Evolutionary conservation across 2,888 invertebrate genomes (phyloP).

Genomic region (Linyphia triangularis): DNA sequence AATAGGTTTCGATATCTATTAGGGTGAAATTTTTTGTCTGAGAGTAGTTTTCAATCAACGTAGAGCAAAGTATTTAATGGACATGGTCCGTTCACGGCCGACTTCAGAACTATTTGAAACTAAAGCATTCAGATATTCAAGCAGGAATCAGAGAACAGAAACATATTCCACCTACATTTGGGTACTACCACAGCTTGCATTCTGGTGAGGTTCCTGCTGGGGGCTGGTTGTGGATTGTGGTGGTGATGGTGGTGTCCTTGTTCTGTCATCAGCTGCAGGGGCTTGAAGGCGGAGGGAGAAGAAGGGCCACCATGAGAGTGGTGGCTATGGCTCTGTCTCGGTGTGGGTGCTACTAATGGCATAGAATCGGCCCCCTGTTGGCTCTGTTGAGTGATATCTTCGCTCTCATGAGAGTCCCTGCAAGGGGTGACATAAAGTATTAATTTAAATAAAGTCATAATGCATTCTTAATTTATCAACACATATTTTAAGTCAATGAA

Average conservation of each 20-base stretch:
- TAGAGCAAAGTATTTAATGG: too few species aligned
- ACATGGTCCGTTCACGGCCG: too few species aligned
- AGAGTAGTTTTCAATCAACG: too few species aligned
- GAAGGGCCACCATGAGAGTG: not conserved
- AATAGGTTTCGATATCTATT: too few species aligned
- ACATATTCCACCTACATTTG: conserved; percentile 62
- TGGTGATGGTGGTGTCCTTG: conserved; percentile 5
- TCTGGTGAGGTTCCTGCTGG: not conserved
- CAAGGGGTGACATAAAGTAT: not conserved
- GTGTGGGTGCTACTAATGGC: not conserved
- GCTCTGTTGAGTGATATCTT: conserved; percentile 33
- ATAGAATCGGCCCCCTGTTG: conserved; percentile 34
- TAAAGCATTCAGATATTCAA: too few species aligned
- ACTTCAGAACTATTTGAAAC: too few species aligned
- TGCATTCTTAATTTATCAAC: too few species aligned
- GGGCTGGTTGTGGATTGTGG: not conserved
- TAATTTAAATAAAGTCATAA: not conserved
- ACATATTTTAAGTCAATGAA: too few species aligned
- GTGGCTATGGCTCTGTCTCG: not conserved
- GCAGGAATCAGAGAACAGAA: too few species aligned
- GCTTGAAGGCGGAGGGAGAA: not conserved
- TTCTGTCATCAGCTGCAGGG: not conserved
- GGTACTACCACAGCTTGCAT: conserved; percentile 29
- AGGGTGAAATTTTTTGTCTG: too few species aligned
- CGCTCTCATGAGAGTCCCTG: conserved; percentile 57